These are phyloP conservation scores for Mesocricetus auratus DNA, from an alignment of 2,113 vertebrate species.

Conservation along the genomic window DNA sequence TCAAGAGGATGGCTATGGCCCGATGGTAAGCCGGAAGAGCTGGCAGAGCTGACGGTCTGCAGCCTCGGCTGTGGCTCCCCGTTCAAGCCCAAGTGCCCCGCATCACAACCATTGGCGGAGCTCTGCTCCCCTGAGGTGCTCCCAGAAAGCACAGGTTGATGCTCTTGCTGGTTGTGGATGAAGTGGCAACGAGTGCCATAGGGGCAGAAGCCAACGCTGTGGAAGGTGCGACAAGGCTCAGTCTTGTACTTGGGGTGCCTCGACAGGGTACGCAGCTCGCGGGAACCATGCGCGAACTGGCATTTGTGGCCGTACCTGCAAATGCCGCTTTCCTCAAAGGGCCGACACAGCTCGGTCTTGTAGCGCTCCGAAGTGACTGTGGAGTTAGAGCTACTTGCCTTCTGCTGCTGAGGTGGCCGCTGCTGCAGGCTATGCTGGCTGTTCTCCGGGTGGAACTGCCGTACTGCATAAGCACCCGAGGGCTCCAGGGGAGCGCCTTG, in stretches of 20 bases:
- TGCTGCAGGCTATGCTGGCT: constrained; percentile 93
- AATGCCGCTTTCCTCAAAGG: constrained; percentile 91
- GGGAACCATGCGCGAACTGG: constrained; percentile 93
- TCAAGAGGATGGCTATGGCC: constrained; percentile 85
- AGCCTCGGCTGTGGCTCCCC: constrained; percentile 90
- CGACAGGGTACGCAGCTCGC: constrained; percentile 90
- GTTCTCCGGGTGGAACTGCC: constrained; percentile 90
- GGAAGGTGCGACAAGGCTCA: constrained; percentile 94
- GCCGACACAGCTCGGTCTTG: constrained; percentile 95
- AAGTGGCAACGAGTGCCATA: constrained; percentile 95
- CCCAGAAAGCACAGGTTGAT: constrained; percentile 90
- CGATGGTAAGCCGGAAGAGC: constrained; percentile 94
- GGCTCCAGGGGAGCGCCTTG: constrained; percentile 82
- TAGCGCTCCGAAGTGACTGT: constrained; percentile 96
- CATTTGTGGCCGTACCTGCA: constrained; percentile 95
- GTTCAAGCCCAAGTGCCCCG: not conserved
- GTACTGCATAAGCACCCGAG: constrained; percentile 88
- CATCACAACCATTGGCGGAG: constrained; percentile 45
- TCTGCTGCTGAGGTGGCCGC: constrained; percentile 82
- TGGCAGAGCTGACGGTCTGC: constrained; percentile 94
- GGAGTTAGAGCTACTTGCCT: constrained; percentile 82
- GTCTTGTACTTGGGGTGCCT: constrained; percentile 96
- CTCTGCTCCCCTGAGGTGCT: constrained; percentile 84
- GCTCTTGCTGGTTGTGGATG: constrained; percentile 93
- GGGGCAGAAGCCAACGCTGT: constrained; percentile 93